These are phyloP conservation scores for Apoderus coryli DNA, from an alignment of 2,888 invertebrate species.

Conservation along the genomic window DNA sequence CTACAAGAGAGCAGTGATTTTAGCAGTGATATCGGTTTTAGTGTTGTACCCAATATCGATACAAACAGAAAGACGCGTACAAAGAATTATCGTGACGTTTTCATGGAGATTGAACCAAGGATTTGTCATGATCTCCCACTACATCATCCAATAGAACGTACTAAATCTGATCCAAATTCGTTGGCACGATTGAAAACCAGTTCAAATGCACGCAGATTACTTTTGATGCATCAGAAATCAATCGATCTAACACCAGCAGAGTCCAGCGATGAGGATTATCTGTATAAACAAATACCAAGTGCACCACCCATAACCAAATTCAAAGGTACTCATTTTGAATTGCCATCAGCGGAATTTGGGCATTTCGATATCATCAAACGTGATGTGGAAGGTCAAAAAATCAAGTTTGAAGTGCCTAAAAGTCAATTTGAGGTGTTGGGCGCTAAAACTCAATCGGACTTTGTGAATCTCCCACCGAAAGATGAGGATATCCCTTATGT, in stretches of 20 bases:
- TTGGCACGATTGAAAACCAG: conserved; percentile 57
- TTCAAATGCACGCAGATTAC: conserved; percentile 59
- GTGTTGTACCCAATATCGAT: conserved; percentile 29
- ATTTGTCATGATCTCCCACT: conserved; percentile 30
- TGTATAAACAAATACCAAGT: conserved; percentile 57
- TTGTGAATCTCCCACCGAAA: conserved; percentile 34
- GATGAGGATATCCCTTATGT: conserved; percentile 72
- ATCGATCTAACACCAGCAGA: conserved; percentile 74
- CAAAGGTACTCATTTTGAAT: conserved; percentile 30
- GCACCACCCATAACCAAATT: conserved; percentile 58
- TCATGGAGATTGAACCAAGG: conserved; percentile 55
- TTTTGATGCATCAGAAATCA: conserved; percentile 73
- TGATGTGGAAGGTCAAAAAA: conserved; percentile 37
- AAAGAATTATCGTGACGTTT: conserved; percentile 31
- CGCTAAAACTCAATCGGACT: conserved; percentile 33
- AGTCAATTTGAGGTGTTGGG: conserved; percentile 52
- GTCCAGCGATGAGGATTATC: conserved; percentile 71
- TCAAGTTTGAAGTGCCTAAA: conserved; percentile 56
- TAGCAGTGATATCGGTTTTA: conserved; percentile 23
- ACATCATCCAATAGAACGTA: conserved; percentile 65
- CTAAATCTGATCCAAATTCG: conserved; percentile 76
- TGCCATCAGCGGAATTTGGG: conserved; percentile 37
- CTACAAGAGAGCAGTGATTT: conserved; percentile 39
- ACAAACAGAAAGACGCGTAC: conserved; percentile 21
- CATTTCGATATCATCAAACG: conserved; percentile 48